Base-by-base conservation (phyloP, 1,140 invertebrate species). In the Rhopalosiphum padi region DNA sequence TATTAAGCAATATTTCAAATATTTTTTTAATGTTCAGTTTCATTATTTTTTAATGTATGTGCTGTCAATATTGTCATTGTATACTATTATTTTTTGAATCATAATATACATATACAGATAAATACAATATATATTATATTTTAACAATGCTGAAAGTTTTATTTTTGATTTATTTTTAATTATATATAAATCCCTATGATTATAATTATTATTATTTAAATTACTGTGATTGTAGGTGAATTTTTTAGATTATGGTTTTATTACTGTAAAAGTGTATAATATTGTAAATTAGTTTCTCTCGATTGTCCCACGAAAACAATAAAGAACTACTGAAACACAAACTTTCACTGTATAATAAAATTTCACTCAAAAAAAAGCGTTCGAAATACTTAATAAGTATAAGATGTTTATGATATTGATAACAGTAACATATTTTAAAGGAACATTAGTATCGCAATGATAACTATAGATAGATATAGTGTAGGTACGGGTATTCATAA, bases 271-370 rank as follows among this genome's bases (percentile, higher is more conserved):
- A 37, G 37, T 53, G n/a, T 89, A 89, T 53, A 55, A 55, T 53
- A 53, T 55, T 89, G 48, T 55, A 37, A 51, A 89, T 53, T 11
- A 35, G 35, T 53, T 53, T 89, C 88, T 15, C 35, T 89, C 22
- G 88, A 89, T 55, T 89, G 88, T 89, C 88, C 88, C 88, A 41
- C 88, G 88, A 55, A 89, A 89, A 89, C 51, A 89, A 89, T 89
- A 89, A 9, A 37, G 25, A 89, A 15, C 37, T n/a, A 37, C 35
- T 23, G 23, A 53, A 89, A 2, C 23, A 37, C 21, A 41, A n/a
- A 89, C 88, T 89, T 89, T 89, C 88, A 55, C 88, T 53, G 51
- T 21, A 37, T 41, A 25, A 41, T 89, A 55, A 55, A 55, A 89
- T 89, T 89, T 89, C 88, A 55, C 48, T 89, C 9, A 37, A 23